Conservation (phyloP, 2,113 vertebrate species). For the Aramus guarauna region DNA sequence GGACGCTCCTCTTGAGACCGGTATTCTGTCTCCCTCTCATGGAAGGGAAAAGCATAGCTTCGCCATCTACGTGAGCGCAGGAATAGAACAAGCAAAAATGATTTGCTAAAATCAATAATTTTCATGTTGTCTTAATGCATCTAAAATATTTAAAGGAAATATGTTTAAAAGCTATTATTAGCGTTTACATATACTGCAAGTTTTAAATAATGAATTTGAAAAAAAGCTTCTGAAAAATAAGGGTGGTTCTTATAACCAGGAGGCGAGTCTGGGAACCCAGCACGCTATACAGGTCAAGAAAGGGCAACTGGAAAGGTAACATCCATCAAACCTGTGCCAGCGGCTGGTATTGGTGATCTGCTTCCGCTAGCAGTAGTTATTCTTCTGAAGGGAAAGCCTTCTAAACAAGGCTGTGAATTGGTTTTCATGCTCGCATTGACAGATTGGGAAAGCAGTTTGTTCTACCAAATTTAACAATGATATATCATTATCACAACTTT, state of each 20-base stretch:
- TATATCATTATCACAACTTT: conserved; percentile 99
- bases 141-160: conserved; percentile 70
- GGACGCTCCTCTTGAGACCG: neutral
- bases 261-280: conserved; percentile 57
- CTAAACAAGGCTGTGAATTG: conserved; percentile 84
- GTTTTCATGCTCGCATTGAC: conserved; percentile 87
- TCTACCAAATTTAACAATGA: conserved; percentile 99
- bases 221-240: conserved; percentile 24
- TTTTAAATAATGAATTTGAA: conserved; percentile 73
- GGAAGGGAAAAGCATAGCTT: conserved; percentile 29
- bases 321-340: conserved; percentile 68
- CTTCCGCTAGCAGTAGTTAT: conserved; percentile 67
- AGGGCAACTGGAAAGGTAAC: conserved; percentile 66
- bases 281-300: conserved; percentile 46
- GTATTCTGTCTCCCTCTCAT: conserved; percentile 61
- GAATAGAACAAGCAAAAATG: conserved; percentile 2
- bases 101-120: conserved; percentile 70
- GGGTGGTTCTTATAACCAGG: conserved; percentile 51
- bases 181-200: conserved; percentile 50
- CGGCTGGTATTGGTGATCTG: conserved; percentile 57
- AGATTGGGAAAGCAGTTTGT: conserved; percentile 99
- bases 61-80: neutral
- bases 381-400: conserved; percentile 76
- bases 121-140: conserved; percentile 63
- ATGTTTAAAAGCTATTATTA: conserved; percentile 70